Conservation (phyloP, 1,140 invertebrate species). For the Lordiphosa clarofinis region DNA sequence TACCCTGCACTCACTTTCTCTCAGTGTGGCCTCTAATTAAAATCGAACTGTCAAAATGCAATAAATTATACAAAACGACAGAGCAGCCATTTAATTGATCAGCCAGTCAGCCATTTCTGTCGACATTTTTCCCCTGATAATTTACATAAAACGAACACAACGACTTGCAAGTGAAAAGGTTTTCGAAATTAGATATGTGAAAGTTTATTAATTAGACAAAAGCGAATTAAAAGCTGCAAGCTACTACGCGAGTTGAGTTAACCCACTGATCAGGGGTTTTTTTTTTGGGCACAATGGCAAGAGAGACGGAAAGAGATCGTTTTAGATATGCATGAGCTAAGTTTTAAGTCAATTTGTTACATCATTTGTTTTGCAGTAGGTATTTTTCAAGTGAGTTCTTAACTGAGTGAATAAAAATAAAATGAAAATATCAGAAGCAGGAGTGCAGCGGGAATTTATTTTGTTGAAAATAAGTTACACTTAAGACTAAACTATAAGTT, state of each 20-base stretch:
- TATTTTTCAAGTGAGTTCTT: no score
- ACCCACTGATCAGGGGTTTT: no score
- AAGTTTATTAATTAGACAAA: slow-evolving; percentile 74
- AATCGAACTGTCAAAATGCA: slow-evolving; percentile 66
- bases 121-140: slow-evolving; percentile 38
- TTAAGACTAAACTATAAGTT: no score
- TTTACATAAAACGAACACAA: slow-evolving; percentile 58
- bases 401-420: no score
- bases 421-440: no score
- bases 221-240: slow-evolving; percentile 17
- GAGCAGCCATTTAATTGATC: slow-evolving; percentile 29
- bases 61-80: slow-evolving; percentile 59
- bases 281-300: no score
- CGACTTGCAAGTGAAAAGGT: slow-evolving; percentile 65
- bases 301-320: no score
- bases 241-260: background rate
- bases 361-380: no score
- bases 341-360: background rate
- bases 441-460: no score
- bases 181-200: slow-evolving; percentile 56
- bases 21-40: slow-evolving; percentile 65
- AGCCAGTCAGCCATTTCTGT: slow-evolving; percentile 6
- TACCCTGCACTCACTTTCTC: slow-evolving; percentile 42
- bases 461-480: no score
- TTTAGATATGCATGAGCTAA: background rate